These are phyloP conservation scores for Nowickia ferox DNA, from an alignment of 2,888 invertebrate species.

Conservation along the genomic window DNA sequence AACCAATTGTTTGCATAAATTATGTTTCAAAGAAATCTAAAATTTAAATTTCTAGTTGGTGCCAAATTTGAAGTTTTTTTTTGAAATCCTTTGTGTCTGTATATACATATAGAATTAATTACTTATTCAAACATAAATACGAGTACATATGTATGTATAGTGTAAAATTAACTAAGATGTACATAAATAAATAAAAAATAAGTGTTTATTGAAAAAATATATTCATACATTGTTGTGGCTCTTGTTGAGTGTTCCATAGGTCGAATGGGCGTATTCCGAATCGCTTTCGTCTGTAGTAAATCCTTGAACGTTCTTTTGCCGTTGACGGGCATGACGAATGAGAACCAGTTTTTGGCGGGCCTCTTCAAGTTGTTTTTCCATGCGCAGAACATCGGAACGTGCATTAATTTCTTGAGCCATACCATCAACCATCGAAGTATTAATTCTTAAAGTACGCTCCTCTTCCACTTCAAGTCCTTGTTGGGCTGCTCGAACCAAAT, in stretches of 20 bases:
- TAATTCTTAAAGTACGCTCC: constrained; percentile 94
- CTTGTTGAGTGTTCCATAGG: constrained; percentile 79
- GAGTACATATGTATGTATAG: background rate
- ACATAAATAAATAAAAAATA: constrained; percentile 4
- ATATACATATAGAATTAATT: constrained; percentile 3
- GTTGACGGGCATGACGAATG: constrained; percentile 96
- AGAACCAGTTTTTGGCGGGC: constrained; percentile 95
- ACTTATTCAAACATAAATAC: constrained; percentile 3
- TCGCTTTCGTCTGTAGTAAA: constrained; percentile 86
- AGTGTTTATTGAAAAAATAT: constrained; percentile 41
- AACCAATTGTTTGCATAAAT: constrained; percentile 28
- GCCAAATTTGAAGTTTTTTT: constrained; percentile 16
- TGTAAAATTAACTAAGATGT: background rate
- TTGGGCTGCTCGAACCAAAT: constrained; percentile 96
- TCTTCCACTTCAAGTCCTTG: constrained; percentile 96
- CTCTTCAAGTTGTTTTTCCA: constrained; percentile 96
- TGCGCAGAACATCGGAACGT: constrained; percentile 94
- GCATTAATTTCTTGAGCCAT: constrained; percentile 98
- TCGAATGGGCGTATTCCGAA: constrained; percentile 82
- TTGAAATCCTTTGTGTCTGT: constrained; percentile 41
- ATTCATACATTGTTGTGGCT: constrained; percentile 82
- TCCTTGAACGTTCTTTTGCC: constrained; percentile 86
- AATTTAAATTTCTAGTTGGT: background rate
- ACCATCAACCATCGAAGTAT: constrained; percentile 96
- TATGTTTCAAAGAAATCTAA: background rate